phyloP scores from a whole-genome alignment of 1,140 invertebrate genomes.

The Dreissena rostriformis region DNA sequence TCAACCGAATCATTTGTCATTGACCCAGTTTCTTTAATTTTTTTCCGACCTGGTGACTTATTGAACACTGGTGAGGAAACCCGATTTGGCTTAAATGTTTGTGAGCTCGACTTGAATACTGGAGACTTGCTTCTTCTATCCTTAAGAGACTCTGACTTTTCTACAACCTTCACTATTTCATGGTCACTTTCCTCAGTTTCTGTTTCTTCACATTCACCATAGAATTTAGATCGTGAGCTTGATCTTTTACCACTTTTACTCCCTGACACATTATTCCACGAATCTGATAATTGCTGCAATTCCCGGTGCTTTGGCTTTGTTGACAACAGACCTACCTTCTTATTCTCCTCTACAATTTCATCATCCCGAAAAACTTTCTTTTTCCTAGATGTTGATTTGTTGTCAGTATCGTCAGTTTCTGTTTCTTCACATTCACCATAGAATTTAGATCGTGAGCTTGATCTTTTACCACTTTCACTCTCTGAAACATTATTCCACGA shows the following conservation, averaged over 20 bases:
- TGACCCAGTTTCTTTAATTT: no score
- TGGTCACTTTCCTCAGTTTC: neutral
- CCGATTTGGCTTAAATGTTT: slow-evolving; percentile 4
- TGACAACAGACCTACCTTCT: neutral
- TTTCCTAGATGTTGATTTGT: slow-evolving; percentile 27
- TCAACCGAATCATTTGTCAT: no score
- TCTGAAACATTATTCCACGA: slow-evolving; percentile 10
- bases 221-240: neutral
- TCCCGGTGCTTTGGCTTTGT: neutral
- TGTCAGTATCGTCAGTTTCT: neutral
- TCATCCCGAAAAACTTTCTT: slow-evolving; percentile 28
- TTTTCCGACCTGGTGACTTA: slow-evolving; percentile 16
- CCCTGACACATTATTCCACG: slow-evolving; percentile 9
- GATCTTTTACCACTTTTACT: neutral
- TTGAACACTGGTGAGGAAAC: slow-evolving; percentile 43
- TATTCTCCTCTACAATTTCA: slow-evolving; percentile 12
- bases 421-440: neutral
- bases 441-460: neutral
- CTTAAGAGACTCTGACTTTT: neutral
- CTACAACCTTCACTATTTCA: neutral
- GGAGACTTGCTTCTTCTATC: slow-evolving; percentile 16
- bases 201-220: neutral
- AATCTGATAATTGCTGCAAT: neutral
- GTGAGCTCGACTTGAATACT: slow-evolving; percentile 19
- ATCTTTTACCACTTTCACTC: neutral